These are phyloP conservation scores for Ooceraea biroi DNA, from an alignment of 1,140 invertebrate genomes.

Conservation along the genomic window DNA sequence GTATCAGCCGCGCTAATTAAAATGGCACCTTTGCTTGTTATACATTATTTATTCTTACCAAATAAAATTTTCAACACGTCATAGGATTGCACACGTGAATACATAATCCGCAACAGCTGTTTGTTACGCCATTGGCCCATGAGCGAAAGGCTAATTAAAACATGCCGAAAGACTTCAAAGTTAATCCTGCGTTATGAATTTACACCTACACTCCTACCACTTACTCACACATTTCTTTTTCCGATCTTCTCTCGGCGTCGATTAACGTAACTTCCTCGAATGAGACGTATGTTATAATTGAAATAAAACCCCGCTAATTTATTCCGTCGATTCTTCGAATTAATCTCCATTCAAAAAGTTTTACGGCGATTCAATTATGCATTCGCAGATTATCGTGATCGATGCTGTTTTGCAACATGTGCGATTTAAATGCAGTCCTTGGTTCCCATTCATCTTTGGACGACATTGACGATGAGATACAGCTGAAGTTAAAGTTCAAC, in stretches of 20 bases:
- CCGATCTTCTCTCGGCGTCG: conserved; percentile 1
- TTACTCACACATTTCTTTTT: background rate
- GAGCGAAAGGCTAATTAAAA: conserved; percentile 16
- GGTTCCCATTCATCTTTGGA: background rate
- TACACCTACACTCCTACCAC: background rate
- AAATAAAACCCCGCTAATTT: background rate
- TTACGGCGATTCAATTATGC: conserved; percentile 1
- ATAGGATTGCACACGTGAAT: background rate
- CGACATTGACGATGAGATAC: background rate
- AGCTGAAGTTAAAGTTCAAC: background rate
- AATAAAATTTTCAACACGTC: conserved; percentile 4
- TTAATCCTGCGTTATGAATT: background rate
- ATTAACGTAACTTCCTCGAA: conserved; percentile 27
- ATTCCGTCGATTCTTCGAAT: background rate
- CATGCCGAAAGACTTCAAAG: background rate
- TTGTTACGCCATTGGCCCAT: background rate
- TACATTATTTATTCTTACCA: background rate
- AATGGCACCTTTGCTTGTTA: background rate
- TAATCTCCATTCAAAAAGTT: background rate
- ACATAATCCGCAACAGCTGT: conserved; percentile 32
- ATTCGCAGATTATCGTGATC: background rate
- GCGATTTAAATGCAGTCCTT: conserved; percentile 14
- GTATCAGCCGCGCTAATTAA: background rate
- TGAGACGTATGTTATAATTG: background rate
- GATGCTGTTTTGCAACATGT: background rate